Conservation (phyloP, 2,113 vertebrate species). For the Callorhinus ursinus region DNA sequence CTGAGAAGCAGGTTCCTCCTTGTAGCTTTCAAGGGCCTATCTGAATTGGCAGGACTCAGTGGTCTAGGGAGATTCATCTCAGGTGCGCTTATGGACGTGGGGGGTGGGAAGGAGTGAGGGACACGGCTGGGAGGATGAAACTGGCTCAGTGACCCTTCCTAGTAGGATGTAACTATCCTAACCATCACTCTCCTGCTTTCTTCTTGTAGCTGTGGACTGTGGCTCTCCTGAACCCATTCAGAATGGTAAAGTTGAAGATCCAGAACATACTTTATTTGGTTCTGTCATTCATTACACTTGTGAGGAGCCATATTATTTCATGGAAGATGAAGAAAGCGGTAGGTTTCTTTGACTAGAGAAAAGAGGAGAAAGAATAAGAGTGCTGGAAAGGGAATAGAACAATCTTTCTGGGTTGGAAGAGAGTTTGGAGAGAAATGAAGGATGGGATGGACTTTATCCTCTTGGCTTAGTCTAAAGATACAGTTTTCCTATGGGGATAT, state of each 20-base stretch:
- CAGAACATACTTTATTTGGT: conserved; percentile 77
- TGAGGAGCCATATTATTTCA: conserved; percentile 82
- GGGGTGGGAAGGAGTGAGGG: neutral
- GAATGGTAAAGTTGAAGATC: conserved; percentile 61
- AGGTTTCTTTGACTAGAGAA: conserved; percentile 42
- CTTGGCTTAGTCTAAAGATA: neutral
- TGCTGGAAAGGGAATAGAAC: neutral
- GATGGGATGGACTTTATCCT: neutral
- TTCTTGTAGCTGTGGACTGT: conserved; percentile 89
- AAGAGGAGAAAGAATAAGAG: neutral
- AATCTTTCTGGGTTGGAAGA: neutral
- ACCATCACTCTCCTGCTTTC: neutral
- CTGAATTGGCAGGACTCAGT: neutral
- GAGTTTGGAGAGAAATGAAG: neutral
- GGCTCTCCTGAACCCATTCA: conserved; percentile 82
- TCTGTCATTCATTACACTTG: conserved; percentile 81
- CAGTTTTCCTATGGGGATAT: neutral
- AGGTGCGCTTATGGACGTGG: neutral
- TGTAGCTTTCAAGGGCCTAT: neutral
- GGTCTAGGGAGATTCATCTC: neutral
- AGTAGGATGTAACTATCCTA: neutral
- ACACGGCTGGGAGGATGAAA: neutral
- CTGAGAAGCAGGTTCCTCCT: neutral
- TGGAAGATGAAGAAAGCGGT: conserved; percentile 76
- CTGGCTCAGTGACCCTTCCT: neutral